Percentiles rank a stretch among this genome's conserved stretches.
These are phyloP conservation scores for Streptopelia turtur DNA, from an alignment of 2,797 vertebrate species.

Conservation along the genomic window DNA sequence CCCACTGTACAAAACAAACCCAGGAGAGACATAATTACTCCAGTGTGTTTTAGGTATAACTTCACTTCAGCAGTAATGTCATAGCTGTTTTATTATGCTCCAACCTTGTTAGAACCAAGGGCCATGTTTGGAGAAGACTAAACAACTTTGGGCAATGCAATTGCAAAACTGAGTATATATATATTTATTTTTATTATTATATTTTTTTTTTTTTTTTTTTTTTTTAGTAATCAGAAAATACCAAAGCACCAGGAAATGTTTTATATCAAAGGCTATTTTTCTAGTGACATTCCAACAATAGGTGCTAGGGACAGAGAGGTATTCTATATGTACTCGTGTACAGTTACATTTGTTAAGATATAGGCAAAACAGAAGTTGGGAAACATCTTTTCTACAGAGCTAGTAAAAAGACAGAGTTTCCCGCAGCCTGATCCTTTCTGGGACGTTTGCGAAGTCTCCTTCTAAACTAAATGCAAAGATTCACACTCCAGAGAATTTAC, in stretches of 20 bases:
- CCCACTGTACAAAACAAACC: constrained; percentile 61
- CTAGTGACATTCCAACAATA: not conserved
- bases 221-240: not conserved
- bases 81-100: not conserved
- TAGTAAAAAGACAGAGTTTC: not conserved
- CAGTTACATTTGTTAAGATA: not conserved
- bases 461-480: constrained; percentile 54
- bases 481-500: constrained; percentile 23
- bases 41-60: constrained; percentile 46
- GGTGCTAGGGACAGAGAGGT: not conserved
- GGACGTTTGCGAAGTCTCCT: not conserved
- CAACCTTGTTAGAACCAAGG: not conserved
- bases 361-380: not conserved
- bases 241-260: not conserved
- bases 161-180: not conserved
- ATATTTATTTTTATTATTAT: too few species aligned
- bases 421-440: not conserved
- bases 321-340: not conserved
- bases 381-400: not conserved
- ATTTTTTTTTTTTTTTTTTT: not conserved
- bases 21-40: constrained; percentile 33
- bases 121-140: not conserved
- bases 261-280: not conserved
- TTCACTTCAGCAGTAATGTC: constrained; percentile 10
- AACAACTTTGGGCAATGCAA: not conserved